Evolutionary conservation across 2,797 vertebrate species (phyloP), one percentile per base, ranked within the genome.

Genomic region (Synanceia verrucosa): DNA sequence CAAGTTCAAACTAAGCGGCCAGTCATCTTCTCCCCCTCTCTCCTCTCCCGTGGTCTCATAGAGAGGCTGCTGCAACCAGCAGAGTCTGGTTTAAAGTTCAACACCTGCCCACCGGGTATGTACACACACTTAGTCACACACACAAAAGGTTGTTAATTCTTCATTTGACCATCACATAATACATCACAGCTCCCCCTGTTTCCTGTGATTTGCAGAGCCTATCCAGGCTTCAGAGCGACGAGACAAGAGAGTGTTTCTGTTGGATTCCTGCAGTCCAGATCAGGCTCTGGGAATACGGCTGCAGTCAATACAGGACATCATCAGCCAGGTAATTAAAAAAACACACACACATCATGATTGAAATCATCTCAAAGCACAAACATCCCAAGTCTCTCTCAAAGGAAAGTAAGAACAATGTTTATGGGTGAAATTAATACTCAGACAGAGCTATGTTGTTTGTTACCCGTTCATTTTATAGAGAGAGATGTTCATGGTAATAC

Each of bases 41-140:
- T 96, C 56, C 94, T 99, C 26, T 97, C 95, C 0, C 89, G 91
- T 0, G 88, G 94, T 21, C 94, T 99, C 78, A 97, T 97, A 56
- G 95, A 96, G 82, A 95, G 95, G 72, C 92, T 99, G 61, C 87
- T 99, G 77, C 96, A 94, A 63, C 93, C 94, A 0, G 91, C 83
- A 2, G 89, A 91, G 50, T 94, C 94, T 5, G 88, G 91, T 12
- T 78, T 94, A 61, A 88, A 85, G 57, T 94, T 94, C 73, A 89
- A 91, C 86, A 94, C 92, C 80, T 95, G 94, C 62, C 79, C 84
- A 12, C 90, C 92, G 83, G 94, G 94, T 94, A 74, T 44, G 50
- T 33, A 67, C 33, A 69, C 19, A 36, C n/a, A 53, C 37, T 18
- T 48, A 43, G 19, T n/a, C 23, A 53, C 11, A 56, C 64, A 72